Evolutionary conservation across 2,888 invertebrate species (phyloP).

Genomic region (Busseola fusca): DNA sequence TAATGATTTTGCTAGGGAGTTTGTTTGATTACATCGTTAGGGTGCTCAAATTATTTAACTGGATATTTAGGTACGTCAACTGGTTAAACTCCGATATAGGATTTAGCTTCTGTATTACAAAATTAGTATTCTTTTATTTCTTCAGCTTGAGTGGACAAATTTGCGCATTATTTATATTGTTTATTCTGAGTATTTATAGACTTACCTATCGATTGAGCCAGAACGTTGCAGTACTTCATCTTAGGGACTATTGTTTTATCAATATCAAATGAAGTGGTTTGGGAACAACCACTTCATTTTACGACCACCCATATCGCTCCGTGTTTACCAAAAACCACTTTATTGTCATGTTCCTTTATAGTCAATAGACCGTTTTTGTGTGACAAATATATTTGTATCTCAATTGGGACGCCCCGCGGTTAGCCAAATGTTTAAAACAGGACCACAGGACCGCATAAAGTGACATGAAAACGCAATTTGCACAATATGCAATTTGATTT

Average conservation of each 20-base stretch:
- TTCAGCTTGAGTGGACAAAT: background rate
- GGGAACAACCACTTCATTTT: too few species aligned
- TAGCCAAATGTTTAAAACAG: constrained; percentile 69
- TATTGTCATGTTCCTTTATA: constrained; percentile 16
- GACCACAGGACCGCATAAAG: constrained; percentile 46
- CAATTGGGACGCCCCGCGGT: constrained; percentile 56
- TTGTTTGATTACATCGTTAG: constrained; percentile 49
- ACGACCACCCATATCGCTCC: constrained; percentile 44
- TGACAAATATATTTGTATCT: constrained; percentile 27
- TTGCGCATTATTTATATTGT: constrained; percentile 2
- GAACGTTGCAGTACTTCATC: constrained; percentile 18
- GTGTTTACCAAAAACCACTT: constrained; percentile 20
- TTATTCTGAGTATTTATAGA: constrained; percentile 20
- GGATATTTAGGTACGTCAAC: constrained; percentile 13
- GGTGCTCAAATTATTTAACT: constrained; percentile 45
- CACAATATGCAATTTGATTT: constrained; percentile 62
- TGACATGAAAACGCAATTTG: constrained; percentile 70
- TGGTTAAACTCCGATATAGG: background rate
- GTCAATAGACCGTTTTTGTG: constrained; percentile 42
- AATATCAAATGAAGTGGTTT: constrained; percentile 18
- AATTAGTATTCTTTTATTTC: constrained; percentile 10
- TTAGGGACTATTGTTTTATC: constrained; percentile 24
- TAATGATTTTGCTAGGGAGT: constrained; percentile 41
- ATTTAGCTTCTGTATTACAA: constrained; percentile 7
- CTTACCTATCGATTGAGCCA: constrained; percentile 20